Conservation (phyloP, 2,113 vertebrate species). For the Uria lomvia region DNA sequence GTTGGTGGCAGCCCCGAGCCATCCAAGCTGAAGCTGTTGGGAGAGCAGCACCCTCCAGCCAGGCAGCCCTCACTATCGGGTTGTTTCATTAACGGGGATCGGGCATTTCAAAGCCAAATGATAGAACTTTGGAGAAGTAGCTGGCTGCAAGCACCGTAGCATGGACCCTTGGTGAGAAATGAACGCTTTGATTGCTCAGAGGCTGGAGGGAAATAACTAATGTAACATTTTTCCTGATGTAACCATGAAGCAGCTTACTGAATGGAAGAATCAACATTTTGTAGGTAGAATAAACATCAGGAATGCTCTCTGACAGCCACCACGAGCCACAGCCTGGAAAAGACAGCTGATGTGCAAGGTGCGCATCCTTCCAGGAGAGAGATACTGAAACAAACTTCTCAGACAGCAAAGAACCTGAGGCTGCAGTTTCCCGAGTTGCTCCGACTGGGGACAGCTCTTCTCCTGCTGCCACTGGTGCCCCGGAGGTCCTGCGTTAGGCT, state of each 20-base stretch:
- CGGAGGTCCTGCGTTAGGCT: not conserved
- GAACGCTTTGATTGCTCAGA: not conserved
- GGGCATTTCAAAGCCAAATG: not conserved
- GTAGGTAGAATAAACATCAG: not conserved
- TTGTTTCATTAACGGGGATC: not conserved
- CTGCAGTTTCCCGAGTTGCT: not conserved
- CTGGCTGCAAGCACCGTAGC: rapidly evolving
- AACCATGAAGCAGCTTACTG: not conserved
- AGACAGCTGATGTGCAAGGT: not conserved
- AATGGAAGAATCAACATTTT: not conserved
- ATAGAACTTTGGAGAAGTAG: not conserved
- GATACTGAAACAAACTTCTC: not conserved
- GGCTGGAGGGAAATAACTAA: not conserved
- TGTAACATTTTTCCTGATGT: not conserved
- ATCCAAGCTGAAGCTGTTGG: not conserved
- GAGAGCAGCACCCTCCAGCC: not conserved
- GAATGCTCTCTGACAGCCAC: not conserved
- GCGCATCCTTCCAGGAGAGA: not conserved
- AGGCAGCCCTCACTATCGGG: not conserved
- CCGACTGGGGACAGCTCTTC: rapidly evolving
- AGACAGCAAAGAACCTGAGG: not conserved
- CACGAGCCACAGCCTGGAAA: rapidly evolving
- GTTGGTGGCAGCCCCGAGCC: not conserved
- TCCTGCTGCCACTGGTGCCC: not conserved
- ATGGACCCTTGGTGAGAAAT: not conserved